Evolutionary conservation across 2,113 vertebrate genomes (phyloP), one percentile per base, ranked within the genome.

Genomic region (Tichodroma muraria): DNA sequence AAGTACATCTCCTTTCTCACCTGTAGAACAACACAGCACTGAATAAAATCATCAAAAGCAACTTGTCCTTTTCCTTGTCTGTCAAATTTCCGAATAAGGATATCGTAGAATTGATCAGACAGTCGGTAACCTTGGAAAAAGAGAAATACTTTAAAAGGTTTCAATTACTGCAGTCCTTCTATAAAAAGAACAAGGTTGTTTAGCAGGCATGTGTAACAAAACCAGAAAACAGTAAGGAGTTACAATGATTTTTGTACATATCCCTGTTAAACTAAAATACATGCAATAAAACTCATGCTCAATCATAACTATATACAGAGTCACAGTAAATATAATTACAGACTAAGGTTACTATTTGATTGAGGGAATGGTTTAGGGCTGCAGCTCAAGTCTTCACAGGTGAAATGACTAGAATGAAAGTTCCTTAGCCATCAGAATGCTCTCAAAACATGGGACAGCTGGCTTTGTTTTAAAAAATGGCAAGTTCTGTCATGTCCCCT

Each of bases 1-100:
- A 86, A 90, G 38, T n/a, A 22, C 16, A 59, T 72, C 69, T 82
- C 60, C 38, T 45, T 77, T 20, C 31, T 97, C 98, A 99, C 99
- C 99, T 99, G 99, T 94, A 99, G 91, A 85, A 99, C 99, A 83
- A 99, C 99, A 89, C 99, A 99, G 94, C 99, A 99, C 96, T 99
- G 99, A 96, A 99, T 99, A 97, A 99, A 99, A 97, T 99, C 99
- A 93, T 99, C 99, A 49, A 99, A 99, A 50, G 99, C 99, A 56
- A 99, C 98, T 91, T 99, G 99, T 60, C 98, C 98, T 97, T 98
- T 98, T 93, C 98, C 99, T 97, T 99, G 99, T 59, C 99, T 98
- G 97, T 99, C 99, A 44, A 99, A 99, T 95, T 99, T 99, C 31
- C 98, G 98, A 88, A 99, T 99, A 88, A 99, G 99, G 25, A 99